A percentile compares a stretch with the other conserved stretches of the same genome.
Conservation (phyloP, 2,797 vertebrate genomes). For the Acanthurus leucopareius region DNA sequence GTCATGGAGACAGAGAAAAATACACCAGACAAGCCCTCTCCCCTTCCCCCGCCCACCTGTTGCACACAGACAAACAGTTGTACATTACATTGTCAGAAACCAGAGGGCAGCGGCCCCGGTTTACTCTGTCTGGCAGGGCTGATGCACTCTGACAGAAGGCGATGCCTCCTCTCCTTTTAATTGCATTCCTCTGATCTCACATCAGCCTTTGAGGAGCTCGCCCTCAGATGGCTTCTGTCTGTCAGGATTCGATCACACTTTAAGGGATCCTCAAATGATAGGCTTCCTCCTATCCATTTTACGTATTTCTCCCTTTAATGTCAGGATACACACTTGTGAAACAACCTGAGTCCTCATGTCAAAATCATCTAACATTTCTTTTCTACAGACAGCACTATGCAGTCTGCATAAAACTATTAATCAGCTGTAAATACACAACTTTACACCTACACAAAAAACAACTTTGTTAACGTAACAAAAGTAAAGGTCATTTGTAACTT, state of each 20-base stretch:
- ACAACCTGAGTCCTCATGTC: not conserved
- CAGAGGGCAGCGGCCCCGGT: constrained; percentile 56
- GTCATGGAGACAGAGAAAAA: constrained; percentile 80
- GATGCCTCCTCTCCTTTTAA: constrained; percentile 66
- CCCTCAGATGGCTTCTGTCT: constrained; percentile 46
- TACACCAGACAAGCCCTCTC: constrained; percentile 64
- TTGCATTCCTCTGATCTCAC: constrained; percentile 72
- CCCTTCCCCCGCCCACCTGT: constrained; percentile 80
- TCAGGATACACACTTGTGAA: not conserved
- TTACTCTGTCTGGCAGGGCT: constrained; percentile 63
- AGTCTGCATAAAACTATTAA: not conserved
- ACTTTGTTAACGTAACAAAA: not conserved
- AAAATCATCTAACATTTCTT: not conserved
- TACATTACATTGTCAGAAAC: constrained; percentile 80
- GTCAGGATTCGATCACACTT: constrained; percentile 40
- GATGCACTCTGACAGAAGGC: constrained; percentile 71
- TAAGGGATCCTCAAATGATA: too few relatives aligned
- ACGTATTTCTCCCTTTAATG: not conserved
- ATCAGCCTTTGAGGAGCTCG: constrained; percentile 57
- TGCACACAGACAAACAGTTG: constrained; percentile 78
- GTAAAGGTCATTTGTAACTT: not conserved
- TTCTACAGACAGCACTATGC: not conserved
- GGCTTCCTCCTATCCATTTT: too few relatives aligned
- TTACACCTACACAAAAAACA: not conserved
- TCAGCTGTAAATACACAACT: too few relatives aligned